Conservation (phyloP, 2,888 invertebrate genomes). For the Periphyllus acericola region DNA sequence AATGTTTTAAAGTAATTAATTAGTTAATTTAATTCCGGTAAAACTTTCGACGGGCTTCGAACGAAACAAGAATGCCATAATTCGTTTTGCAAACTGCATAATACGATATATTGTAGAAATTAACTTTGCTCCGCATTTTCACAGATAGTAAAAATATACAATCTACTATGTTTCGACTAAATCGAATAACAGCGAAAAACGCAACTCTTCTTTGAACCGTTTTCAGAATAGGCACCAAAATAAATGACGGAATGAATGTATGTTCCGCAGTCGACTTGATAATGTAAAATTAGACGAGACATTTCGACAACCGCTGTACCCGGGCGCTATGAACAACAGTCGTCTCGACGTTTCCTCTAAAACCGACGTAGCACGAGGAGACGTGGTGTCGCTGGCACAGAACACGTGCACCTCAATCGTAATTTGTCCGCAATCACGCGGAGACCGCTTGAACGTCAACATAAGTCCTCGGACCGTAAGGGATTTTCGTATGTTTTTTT, state of each 20-base stretch:
- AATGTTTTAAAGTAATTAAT: too few species aligned
- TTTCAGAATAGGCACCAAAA: too few species aligned
- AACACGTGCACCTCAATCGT: neutral
- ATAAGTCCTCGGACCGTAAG: neutral
- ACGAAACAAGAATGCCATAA: too few species aligned
- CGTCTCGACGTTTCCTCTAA: neutral
- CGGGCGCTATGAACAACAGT: neutral
- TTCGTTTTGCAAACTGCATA: too few species aligned
- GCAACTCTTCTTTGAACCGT: too few species aligned
- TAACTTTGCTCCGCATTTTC: too few species aligned
- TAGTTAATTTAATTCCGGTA: too few species aligned
- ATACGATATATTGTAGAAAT: too few species aligned
- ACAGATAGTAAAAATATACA: too few species aligned
- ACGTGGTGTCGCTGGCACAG: neutral
- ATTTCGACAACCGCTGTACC: neutral
- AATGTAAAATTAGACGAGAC: neutral
- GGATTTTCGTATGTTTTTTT: conserved; percentile 1
- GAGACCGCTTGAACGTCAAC: neutral
- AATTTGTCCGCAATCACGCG: neutral
- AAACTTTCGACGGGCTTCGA: too few species aligned
- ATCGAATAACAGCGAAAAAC: too few species aligned
- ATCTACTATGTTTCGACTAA: too few species aligned
- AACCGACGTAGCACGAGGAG: neutral
- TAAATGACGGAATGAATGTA: neutral
- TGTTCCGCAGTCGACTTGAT: neutral